phyloP scores from a whole-genome alignment of 2,113 vertebrate genomes.

The Scomber colias region DNA sequence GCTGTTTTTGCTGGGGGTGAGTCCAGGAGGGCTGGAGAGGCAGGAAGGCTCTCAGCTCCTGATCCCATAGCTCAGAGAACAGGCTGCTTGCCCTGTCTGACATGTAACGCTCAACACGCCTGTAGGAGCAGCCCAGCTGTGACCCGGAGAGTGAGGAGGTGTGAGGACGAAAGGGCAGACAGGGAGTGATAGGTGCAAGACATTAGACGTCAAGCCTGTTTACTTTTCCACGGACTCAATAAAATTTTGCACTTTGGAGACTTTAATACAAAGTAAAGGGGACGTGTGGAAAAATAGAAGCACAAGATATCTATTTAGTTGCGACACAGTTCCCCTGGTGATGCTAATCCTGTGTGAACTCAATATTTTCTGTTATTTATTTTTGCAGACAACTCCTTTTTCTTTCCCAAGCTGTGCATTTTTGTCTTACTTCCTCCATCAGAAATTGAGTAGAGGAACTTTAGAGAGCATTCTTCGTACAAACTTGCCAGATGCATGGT shows the following conservation, averaged over 20 bases:
- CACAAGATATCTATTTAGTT: not conserved
- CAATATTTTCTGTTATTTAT: conserved; percentile 9
- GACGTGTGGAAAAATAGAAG: conserved; percentile 4
- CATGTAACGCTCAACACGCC: conserved; percentile 59
- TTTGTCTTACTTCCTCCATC: conserved; percentile 28
- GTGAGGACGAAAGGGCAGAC: conserved; percentile 61
- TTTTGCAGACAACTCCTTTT: conserved; percentile 26
- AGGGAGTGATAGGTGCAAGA: conserved; percentile 1
- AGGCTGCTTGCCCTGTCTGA: conserved; percentile 45
- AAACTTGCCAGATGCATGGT: conserved; percentile 51
- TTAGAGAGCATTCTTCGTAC: not conserved
- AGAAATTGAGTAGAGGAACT: conserved; percentile 5
- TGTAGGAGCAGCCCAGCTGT: conserved; percentile 55
- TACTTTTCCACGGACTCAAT: not conserved
- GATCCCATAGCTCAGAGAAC: conserved; percentile 32
- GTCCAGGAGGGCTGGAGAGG: conserved; percentile 22
- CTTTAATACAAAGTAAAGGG: conserved; percentile 2
- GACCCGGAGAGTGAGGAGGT: conserved; percentile 53
- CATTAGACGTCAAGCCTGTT: not conserved
- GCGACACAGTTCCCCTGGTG: conserved; percentile 9
- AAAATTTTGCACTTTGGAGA: not conserved
- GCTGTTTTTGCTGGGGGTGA: conserved; percentile 59
- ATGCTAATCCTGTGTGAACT: not conserved
- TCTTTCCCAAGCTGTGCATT: conserved; percentile 5
- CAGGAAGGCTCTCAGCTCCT: conserved; percentile 41